Base-by-base conservation (phyloP, 2,888 invertebrate species). In the Gastrophysa polygoni region DNA sequence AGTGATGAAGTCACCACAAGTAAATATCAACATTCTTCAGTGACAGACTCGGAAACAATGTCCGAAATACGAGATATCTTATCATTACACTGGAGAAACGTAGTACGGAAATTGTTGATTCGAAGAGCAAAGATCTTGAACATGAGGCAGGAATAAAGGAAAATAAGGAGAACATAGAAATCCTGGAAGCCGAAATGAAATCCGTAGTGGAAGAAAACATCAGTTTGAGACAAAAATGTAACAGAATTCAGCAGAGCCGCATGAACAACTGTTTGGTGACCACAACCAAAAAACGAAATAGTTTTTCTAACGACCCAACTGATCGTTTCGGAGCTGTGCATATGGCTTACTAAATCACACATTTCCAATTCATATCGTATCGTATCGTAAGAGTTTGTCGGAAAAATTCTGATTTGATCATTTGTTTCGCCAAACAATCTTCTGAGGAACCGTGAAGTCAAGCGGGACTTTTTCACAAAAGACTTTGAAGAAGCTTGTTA, bases 41-140 rank as follows among this genome's bases (percentile, higher is more conserved):
- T 46, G 46, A 17, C 46, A 16, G 11, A 46, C 18, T 46, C 2
- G 11, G 46, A 16, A 17, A 16, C 46, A 14, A 46, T 46, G 46
- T 46, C 46, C 16, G 46, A 46, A 46, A 46, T 46, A 46, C 46
- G 46, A 46, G 46, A 46, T 46, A 46, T 8, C 18, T 18, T 18
- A 46, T 38, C 10, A 2, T 5, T 16, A 46, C 46, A 16, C 17
- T 16, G 8, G 46, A 46, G 46, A 46, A 46, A 38, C 38, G 10
- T 38, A 38, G 10, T 38, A 38, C 38, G 3, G 4, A 38, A 38
- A 38, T 38, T 38, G 38, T 6, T 38, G 3, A 38, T 16, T 11
- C 4, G 10, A 8, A 38, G 16, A 14, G n/a, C 10, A 3, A 11
- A 38, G 16, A 38, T 14, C 16, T 11, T 4, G 38, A 38, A 38